Conservation (phyloP, 2,797 vertebrate genomes). For the Hybognathus amarus region DNA sequence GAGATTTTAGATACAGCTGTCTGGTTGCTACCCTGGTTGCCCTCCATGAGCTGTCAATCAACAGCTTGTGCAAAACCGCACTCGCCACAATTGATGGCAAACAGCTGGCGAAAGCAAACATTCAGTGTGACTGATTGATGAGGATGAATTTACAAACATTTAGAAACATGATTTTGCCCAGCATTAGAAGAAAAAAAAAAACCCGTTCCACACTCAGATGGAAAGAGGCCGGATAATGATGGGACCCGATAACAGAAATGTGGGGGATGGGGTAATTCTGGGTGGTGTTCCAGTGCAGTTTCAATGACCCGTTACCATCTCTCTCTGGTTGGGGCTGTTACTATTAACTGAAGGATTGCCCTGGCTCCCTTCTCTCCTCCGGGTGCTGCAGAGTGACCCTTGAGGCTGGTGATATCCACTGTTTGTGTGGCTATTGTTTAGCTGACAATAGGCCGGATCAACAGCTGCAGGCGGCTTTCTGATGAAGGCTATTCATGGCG, state of each 20-base stretch:
- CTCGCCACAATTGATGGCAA: background rate
- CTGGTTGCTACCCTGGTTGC: slow-evolving; percentile 9
- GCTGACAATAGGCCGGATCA: slow-evolving; percentile 48
- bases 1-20: slow-evolving; percentile 17
- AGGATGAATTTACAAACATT: slow-evolving; percentile 20
- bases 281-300: slow-evolving; percentile 17
- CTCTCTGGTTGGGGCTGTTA: slow-evolving; percentile 27
- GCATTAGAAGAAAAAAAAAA: background rate
- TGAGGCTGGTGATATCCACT: slow-evolving; percentile 50
- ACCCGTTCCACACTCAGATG: background rate
- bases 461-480: slow-evolving; percentile 45
- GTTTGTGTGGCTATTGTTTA: slow-evolving; percentile 57
- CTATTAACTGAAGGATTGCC: slow-evolving; percentile 33
- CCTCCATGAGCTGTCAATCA: slow-evolving; percentile 20
- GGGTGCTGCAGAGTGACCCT: slow-evolving; percentile 21
- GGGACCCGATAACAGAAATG: background rate
- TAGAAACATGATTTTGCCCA: background rate
- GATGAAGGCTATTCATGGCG: slow-evolving; percentile 56
- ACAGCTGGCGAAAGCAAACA: slow-evolving; percentile 30
- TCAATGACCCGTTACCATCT: slow-evolving; percentile 44
- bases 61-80: background rate
- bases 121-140: slow-evolving; percentile 35
- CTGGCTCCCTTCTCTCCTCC: slow-evolving; percentile 10
- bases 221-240: background rate
- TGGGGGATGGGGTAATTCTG: slow-evolving; percentile 17